Evolutionary conservation across 2,888 invertebrate species (phyloP), one percentile per base, ranked within the genome.

Genomic region (Trichogramma dendrolimi): DNA sequence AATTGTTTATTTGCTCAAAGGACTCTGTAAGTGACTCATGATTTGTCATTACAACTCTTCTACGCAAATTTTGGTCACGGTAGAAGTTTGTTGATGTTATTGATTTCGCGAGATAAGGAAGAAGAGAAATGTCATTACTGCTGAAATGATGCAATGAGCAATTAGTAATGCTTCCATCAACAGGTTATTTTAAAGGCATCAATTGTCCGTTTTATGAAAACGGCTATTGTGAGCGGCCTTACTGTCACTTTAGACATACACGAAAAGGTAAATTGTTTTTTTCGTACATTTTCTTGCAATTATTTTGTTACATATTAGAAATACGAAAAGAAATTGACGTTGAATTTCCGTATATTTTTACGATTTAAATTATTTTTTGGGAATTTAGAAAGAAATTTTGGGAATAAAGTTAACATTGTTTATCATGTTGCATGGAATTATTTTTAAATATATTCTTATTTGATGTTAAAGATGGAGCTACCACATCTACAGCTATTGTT

Each of bases 201-300:
- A 86, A 85, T 71, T 96, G 96, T 79, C 94, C 95, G 39, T 94
- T 90, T 81, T 92, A 86, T 78, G 87, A 89, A 73, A 86, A 83
- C 75, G 89, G 88, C 65, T 81, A 86, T 56, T 96, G 96, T 81
- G 89, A 89, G 70, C 84, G 96, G 72, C 94, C 94, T 38, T 93
- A 94, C 80, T 96, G 96, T 81, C 94, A 95, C 81, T 96, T 91
- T 80, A 88, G 91, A 75, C 96, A 96, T 80, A 84, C 86, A 69
- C 89, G 86, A 74, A 89, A 87, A 82, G 91, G 91, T 83, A 74
- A 43, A 43, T 46, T 42, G 14, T 7, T 2, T 52, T 39, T 55
- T 11, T 5, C 44, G 38, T 10, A 59, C 11, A 46, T 14, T 57
- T 47, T 43, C 3, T 57, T 39, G 27, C 27, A 27, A 27, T 27